A percentile compares a stretch with the other conserved stretches of the same genome.
These are phyloP conservation scores for Manis pentadactyla DNA, from an alignment of 2,797 vertebrate genomes.

Conservation along the genomic window DNA sequence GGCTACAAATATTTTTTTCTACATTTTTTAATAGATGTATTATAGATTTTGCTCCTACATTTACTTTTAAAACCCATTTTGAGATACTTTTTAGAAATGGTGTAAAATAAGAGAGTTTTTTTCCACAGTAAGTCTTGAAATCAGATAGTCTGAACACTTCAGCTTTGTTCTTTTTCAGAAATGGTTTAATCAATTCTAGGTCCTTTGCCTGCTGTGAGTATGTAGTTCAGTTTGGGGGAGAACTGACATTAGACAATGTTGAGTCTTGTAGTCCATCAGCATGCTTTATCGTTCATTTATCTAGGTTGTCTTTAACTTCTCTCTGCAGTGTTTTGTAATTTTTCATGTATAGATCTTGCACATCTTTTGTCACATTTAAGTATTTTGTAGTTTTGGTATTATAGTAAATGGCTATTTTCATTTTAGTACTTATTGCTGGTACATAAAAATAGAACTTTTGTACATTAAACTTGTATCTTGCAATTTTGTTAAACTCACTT, in stretches of 20 bases:
- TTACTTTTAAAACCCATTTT: constrained; percentile 7
- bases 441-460: constrained; percentile 12
- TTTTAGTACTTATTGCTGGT: background rate
- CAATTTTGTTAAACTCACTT: background rate
- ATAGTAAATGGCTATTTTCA: background rate
- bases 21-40: background rate
- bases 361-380: background rate
- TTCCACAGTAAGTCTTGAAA: background rate
- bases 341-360: background rate
- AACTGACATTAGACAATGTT: background rate
- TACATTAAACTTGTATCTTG: background rate
- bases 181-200: background rate
- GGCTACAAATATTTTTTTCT: background rate
- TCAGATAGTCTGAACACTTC: background rate
- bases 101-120: background rate
- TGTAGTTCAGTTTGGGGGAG: background rate
- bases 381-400: background rate
- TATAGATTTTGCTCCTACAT: background rate
- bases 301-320: background rate
- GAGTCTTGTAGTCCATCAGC: background rate
- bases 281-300: background rate
- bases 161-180: background rate
- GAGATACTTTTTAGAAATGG: background rate
- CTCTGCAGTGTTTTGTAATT: background rate
- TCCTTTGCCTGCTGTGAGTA: background rate